Evolutionary conservation across 2,113 vertebrate species (phyloP).

Genomic region (Ceuthmochares aereus): DNA sequence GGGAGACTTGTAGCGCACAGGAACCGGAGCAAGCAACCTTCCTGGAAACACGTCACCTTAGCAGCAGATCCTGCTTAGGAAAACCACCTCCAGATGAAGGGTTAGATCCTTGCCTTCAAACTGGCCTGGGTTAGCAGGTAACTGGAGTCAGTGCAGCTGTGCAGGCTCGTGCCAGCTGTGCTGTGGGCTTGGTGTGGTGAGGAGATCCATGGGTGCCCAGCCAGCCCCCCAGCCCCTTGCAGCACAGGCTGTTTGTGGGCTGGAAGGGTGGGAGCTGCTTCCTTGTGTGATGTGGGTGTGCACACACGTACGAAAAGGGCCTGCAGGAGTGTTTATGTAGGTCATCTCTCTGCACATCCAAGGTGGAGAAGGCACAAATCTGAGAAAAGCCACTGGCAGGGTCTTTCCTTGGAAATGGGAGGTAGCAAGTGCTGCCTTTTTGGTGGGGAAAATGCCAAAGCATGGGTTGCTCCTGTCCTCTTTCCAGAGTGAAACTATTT

Average conservation of each 20-base stretch:
- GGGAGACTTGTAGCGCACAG: background rate
- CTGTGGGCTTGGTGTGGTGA: background rate
- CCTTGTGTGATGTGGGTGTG: background rate
- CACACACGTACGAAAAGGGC: background rate
- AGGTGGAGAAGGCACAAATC: background rate
- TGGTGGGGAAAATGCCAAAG: background rate
- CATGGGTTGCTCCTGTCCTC: background rate
- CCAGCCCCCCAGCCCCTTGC: background rate
- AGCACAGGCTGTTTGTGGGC: background rate
- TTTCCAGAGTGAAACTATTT: background rate
- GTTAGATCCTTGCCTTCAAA: background rate
- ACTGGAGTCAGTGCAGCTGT: background rate
- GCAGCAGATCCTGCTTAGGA: background rate
- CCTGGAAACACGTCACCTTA: background rate
- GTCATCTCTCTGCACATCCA: background rate
- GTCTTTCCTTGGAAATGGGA: background rate
- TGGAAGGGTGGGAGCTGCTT: background rate
- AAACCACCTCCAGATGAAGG: background rate
- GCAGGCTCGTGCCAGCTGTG: background rate
- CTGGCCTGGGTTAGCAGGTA: background rate
- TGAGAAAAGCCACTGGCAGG: background rate
- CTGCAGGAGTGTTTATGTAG: background rate
- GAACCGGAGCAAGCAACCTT: background rate
- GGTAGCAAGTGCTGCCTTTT: background rate
- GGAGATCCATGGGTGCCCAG: accelerated